Percentiles rank a stretch among this genome's conserved stretches.
Conservation (phyloP, 1,140 invertebrate genomes). For the Zaprionus ghesquierei region DNA sequence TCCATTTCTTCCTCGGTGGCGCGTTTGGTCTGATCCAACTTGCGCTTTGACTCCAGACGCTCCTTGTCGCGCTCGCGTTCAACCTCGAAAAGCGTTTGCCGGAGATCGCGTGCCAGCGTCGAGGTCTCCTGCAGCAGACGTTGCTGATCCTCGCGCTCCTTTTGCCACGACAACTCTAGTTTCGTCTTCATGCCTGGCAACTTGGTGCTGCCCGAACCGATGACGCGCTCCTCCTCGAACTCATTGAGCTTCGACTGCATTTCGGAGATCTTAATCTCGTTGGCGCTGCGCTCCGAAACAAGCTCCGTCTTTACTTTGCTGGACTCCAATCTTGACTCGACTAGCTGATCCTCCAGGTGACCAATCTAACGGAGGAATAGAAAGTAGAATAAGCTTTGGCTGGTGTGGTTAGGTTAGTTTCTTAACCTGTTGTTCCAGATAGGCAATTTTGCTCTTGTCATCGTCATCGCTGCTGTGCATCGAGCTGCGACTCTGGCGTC, state of each 20-base stretch:
- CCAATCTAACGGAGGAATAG: conserved; percentile 83
- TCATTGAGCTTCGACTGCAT: conserved; percentile 96
- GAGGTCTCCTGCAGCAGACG: conserved; percentile 94
- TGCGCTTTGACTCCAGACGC: conserved; percentile 91
- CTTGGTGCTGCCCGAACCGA: conserved; percentile 91
- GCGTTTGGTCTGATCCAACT: conserved; percentile 92
- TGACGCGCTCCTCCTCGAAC: conserved; percentile 91
- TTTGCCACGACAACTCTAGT: conserved; percentile 97
- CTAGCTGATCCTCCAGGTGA: conserved; percentile 94
- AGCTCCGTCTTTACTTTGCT: conserved; percentile 95
- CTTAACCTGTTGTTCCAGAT: conserved; percentile 89
- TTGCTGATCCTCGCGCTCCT: conserved; percentile 96
- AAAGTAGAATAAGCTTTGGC: background rate
- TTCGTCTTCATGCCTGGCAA: conserved; percentile 93
- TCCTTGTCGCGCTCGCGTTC: conserved; percentile 95
- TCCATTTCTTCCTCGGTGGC: conserved; percentile 94
- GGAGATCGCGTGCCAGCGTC: conserved; percentile 93
- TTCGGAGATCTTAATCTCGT: conserved; percentile 94
- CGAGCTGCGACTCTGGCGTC: conserved; percentile 75
- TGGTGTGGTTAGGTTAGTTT: background rate
- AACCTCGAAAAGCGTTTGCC: conserved; percentile 93
- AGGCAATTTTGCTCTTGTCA: conserved; percentile 86
- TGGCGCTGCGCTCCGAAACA: conserved; percentile 93
- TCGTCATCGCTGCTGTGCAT: conserved; percentile 84
- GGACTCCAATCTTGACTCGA: conserved; percentile 90